Evolutionary conservation across 2,888 invertebrate genomes (phyloP).

Genomic region (Troilus luridus): DNA sequence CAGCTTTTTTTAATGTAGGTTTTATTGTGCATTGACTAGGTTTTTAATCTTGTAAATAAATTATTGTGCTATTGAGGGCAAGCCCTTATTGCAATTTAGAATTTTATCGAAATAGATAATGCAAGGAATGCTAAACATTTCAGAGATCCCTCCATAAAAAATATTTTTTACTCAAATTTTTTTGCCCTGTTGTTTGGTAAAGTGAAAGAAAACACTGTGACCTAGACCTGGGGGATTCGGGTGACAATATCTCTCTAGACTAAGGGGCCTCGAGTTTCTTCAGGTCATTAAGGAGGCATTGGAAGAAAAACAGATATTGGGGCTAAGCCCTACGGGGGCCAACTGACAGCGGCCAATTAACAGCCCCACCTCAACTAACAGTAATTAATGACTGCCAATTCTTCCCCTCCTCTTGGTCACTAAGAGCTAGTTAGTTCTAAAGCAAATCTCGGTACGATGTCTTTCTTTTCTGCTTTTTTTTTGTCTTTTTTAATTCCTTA

Average conservation of each 20-base stretch:
- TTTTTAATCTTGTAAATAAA: no score
- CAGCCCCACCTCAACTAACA: conserved; percentile 45
- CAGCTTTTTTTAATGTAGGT: no score
- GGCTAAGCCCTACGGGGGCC: conserved; percentile 37
- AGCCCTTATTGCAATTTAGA: no score
- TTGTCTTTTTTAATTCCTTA: background rate
- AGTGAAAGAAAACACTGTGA: conserved; percentile 46
- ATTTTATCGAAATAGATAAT: no score
- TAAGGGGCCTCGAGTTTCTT: conserved; percentile 53
- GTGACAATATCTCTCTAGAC: conserved; percentile 33
- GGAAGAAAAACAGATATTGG: conserved; percentile 55
- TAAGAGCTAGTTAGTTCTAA: background rate
- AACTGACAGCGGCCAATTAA: conserved; percentile 55
- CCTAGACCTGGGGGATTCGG: conserved; percentile 22
- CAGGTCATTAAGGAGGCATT: conserved; percentile 47
- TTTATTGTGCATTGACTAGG: no score
- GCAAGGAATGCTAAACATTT: background rate
- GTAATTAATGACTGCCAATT: conserved; percentile 36
- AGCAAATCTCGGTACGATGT: background rate
- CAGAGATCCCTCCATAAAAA: background rate
- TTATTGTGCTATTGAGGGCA: no score
- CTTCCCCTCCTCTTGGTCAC: background rate
- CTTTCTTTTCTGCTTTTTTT: background rate
- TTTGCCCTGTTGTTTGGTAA: background rate
- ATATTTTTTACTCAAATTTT: background rate